Evolutionary conservation across 2,797 vertebrate species (phyloP).

Genomic region (Xiphorhynchus erythropygius): DNA sequence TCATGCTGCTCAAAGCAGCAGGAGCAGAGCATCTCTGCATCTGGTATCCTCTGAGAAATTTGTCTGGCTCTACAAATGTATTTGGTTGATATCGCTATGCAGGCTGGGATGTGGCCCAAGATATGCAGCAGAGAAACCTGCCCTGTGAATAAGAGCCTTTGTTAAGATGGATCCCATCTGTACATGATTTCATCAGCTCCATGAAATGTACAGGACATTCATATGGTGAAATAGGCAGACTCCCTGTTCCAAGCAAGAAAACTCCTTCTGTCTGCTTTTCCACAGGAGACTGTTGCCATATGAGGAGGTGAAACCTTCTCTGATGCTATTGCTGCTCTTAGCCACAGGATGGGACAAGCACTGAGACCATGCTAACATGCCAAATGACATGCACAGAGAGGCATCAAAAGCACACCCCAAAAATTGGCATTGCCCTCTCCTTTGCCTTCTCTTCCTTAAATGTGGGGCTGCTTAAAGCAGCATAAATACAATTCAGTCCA

Average conservation of each 20-base stretch:
- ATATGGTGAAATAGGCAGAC: conserved; percentile 30
- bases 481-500: conserved; percentile 35
- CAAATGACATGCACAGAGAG: neutral
- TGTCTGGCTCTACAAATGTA: neutral
- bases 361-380: neutral
- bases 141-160: conserved; percentile 38
- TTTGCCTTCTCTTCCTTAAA: conserved; percentile 32
- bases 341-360: neutral
- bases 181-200: conserved; percentile 34
- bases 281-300: neutral
- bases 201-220: conserved; percentile 27
- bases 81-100: neutral
- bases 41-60: neutral
- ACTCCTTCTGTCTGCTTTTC: conserved; percentile 49
- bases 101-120: neutral
- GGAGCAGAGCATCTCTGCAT: neutral
- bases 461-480: conserved; percentile 12
- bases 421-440: neutral
- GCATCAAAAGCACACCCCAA: neutral
- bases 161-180: conserved; percentile 51
- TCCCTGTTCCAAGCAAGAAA: conserved; percentile 26
- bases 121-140: neutral
- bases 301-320: conserved; percentile 15
- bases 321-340: neutral
- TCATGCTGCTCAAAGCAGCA: neutral